phyloP scores from a whole-genome alignment of 2,113 vertebrate species.

The Steatornis caripensis region DNA sequence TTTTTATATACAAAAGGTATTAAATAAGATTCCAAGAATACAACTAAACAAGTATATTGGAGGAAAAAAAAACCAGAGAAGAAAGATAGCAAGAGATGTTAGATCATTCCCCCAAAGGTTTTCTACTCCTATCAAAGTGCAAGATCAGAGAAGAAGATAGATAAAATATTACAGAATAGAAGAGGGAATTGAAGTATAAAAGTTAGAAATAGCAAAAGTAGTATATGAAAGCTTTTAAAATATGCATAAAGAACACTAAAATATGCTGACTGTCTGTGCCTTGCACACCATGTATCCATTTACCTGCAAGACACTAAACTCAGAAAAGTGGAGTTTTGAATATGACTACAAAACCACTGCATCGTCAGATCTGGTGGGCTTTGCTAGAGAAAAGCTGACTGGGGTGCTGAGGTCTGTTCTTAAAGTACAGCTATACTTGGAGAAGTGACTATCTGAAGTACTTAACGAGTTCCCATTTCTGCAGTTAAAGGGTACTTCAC shows the following conservation, averaged over 20 bases:
- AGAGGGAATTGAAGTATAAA: constrained; percentile 10
- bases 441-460: background rate
- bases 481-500: background rate
- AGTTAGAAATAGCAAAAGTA: constrained; percentile 11
- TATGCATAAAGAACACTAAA: constrained; percentile 44
- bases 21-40: background rate
- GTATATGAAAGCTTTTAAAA: constrained; percentile 42
- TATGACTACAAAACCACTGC: background rate
- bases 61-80: background rate
- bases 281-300: background rate
- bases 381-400: background rate
- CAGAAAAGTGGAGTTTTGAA: background rate
- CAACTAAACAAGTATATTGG: background rate
- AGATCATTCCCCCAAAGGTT: constrained; percentile 40
- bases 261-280: constrained; percentile 40
- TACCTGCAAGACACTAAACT: constrained; percentile 9
- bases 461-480: background rate
- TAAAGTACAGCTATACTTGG: background rate
- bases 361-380: background rate
- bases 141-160: constrained; percentile 30
- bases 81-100: background rate
- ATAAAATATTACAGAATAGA: constrained; percentile 40
- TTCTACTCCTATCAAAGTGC: constrained; percentile 32
- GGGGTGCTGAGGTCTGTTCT: background rate
- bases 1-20: background rate